A percentile compares a stretch with the other conserved stretches of the same genome.
Evolutionary conservation across 2,113 vertebrate species (phyloP).

Genomic region (Anarrhichthys ocellatus): DNA sequence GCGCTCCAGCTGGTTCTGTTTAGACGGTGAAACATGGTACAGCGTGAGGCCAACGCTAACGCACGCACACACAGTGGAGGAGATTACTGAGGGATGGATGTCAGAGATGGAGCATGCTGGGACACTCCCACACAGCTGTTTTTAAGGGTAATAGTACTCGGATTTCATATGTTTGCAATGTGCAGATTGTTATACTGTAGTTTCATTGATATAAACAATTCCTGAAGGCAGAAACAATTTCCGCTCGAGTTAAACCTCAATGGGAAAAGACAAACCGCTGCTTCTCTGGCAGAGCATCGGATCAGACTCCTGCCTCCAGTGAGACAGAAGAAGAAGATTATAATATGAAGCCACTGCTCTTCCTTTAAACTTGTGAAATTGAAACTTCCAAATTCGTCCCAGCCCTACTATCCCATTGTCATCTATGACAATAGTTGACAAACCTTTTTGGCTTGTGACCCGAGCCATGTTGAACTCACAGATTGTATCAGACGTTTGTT

Average conservation of each 20-base stretch:
- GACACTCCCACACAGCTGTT: constrained; percentile 47
- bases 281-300: constrained; percentile 13
- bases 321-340: background rate
- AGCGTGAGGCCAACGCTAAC: background rate
- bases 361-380: background rate
- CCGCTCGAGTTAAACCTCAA: constrained; percentile 23
- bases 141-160: background rate
- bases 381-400: constrained; percentile 15
- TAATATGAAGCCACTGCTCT: background rate
- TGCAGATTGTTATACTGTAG: background rate
- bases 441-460: background rate
- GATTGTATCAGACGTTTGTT: background rate
- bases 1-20: constrained; percentile 67
- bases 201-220: constrained; percentile 28
- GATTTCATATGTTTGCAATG: constrained; percentile 35
- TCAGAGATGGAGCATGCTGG: constrained; percentile 11
- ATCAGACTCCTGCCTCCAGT: constrained; percentile 8
- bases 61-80: constrained; percentile 11
- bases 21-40: constrained; percentile 45
- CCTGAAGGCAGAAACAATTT: constrained; percentile 21
- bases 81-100: constrained; percentile 24
- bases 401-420: background rate
- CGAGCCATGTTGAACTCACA: background rate
- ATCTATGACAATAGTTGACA: background rate
- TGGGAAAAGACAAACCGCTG: constrained; percentile 3